Evolutionary conservation across 2,797 vertebrate species (phyloP).

Genomic region (Phrynocephalus guinanensis): DNA sequence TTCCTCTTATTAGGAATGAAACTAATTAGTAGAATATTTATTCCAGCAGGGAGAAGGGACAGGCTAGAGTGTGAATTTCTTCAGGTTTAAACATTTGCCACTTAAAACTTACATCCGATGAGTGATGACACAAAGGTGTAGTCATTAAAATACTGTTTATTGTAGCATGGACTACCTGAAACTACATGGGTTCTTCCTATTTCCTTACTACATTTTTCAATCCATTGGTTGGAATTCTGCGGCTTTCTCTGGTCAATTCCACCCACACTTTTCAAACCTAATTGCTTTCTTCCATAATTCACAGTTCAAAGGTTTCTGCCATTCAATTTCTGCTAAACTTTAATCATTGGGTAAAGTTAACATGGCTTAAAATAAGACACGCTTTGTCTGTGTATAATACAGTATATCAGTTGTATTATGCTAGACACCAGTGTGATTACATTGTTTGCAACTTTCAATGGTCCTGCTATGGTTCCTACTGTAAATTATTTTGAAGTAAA

Average conservation of each 20-base stretch:
- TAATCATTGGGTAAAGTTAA: conserved; percentile 15
- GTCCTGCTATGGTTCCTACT: background rate
- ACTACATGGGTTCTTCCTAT: background rate
- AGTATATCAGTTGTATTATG: conserved; percentile 3
- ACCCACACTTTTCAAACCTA: background rate
- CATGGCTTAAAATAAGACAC: background rate
- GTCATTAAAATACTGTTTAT: conserved; percentile 44
- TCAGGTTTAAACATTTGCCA: conserved; percentile 65
- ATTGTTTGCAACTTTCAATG: background rate
- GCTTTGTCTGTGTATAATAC: background rate
- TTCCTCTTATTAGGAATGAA: conserved; percentile 61
- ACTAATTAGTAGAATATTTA: conserved; percentile 70
- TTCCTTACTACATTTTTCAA: background rate
- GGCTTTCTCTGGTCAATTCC: conserved; percentile 31
- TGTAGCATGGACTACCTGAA: background rate
- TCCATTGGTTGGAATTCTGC: conserved; percentile 16
- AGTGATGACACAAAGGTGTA: conserved; percentile 45
- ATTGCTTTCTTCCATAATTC: conserved; percentile 34
- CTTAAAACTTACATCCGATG: conserved; percentile 51
- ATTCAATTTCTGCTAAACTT: conserved; percentile 3
- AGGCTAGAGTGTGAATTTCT: conserved; percentile 54
- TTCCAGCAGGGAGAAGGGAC: conserved; percentile 40
- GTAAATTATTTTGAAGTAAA: conserved; percentile 3
- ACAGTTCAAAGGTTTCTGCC: background rate
- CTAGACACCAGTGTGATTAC: conserved; percentile 5